A percentile compares a stretch with the other conserved stretches of the same genome.
Evolutionary conservation across 2,888 invertebrate species (phyloP).

Genomic region (Pristionchus fissidentatus): DNA sequence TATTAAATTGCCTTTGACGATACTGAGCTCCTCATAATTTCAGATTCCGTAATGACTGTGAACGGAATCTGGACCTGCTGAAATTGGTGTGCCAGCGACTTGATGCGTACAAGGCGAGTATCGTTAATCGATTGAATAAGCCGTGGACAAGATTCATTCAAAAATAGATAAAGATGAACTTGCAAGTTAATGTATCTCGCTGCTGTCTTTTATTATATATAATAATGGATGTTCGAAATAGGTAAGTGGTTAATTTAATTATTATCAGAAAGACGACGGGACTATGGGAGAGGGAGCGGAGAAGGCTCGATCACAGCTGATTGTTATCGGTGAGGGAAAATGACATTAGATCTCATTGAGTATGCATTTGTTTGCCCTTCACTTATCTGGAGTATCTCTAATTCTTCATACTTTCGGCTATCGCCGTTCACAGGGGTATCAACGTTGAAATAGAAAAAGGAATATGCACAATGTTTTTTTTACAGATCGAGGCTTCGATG

Average conservation of each 20-base stretch:
- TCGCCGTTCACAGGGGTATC: neutral
- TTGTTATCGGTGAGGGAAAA: slow-evolving; percentile 82
- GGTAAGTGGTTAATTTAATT: neutral
- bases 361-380: too few species aligned
- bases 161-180: too few species aligned
- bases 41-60: slow-evolving; percentile 86
- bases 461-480: neutral
- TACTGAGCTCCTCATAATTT: too few species aligned
- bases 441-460: neutral
- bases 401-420: too few species aligned
- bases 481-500: slow-evolving; percentile 90
- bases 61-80: slow-evolving; percentile 95
- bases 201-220: neutral
- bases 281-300: slow-evolving; percentile 93
- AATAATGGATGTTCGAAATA: neutral
- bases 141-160: neutral
- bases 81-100: slow-evolving; percentile 98
- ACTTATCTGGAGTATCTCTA: too few species aligned
- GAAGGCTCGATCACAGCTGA: slow-evolving; percentile 84
- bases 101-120: slow-evolving; percentile 89
- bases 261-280: slow-evolving; percentile 87
- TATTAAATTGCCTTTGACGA: neutral
- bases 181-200: neutral
- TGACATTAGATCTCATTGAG: slow-evolving; percentile 12
- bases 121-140: neutral